Evolutionary conservation across 2,888 invertebrate genomes (phyloP).

Genomic region (Aporophyla lueneburgensis): DNA sequence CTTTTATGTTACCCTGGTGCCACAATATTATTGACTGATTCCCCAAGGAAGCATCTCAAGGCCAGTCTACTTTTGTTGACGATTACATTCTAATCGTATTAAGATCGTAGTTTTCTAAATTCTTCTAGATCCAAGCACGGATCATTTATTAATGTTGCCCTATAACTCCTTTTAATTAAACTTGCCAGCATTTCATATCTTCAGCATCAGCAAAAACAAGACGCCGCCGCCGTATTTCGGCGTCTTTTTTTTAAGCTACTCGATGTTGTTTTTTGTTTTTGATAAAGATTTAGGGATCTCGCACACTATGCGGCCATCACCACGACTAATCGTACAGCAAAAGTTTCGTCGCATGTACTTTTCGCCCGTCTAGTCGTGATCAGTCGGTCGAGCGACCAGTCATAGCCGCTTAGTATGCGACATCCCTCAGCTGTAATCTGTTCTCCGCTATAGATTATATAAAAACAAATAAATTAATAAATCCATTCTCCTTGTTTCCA

Average conservation of each 20-base stretch:
- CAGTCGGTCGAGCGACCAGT: neutral
- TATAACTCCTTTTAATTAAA: neutral
- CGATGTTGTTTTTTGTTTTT: neutral
- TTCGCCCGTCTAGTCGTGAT: neutral
- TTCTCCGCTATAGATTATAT: neutral
- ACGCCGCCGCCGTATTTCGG: too few species aligned
- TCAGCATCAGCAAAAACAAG: neutral
- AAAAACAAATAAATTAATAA: neutral
- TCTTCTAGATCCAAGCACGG: neutral
- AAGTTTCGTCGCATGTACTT: neutral
- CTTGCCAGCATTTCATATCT: too few species aligned
- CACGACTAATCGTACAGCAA: neutral
- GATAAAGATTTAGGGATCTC: neutral
- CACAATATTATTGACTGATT: neutral
- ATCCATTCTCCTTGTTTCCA: constrained; percentile 62
- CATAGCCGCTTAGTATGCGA: neutral
- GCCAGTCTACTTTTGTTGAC: neutral
- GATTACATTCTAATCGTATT: neutral
- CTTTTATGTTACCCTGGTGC: neutral
- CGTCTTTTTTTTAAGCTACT: neutral
- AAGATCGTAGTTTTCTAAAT: neutral
- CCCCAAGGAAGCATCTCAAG: neutral
- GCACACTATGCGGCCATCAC: neutral
- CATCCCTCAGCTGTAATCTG: neutral
- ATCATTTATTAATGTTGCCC: neutral